Evolutionary conservation across 2,888 invertebrate genomes (phyloP), one percentile per base, ranked within the genome.

Genomic region (Raillietiella orientalis): DNA sequence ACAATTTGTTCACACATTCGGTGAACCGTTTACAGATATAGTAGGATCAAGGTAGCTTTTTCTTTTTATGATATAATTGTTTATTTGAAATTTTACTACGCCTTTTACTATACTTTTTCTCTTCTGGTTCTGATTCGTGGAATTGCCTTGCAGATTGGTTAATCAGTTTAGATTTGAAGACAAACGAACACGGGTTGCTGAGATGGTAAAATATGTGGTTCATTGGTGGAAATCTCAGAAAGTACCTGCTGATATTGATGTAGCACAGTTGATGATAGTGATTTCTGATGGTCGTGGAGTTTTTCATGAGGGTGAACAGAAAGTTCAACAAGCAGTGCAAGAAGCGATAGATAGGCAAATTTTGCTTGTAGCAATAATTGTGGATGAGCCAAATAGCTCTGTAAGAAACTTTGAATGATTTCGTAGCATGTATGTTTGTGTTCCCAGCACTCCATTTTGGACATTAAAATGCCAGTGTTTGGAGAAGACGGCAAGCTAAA

Each of bases 251-350:
- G 10, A n/a, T 8, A 5, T 20, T 24, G 48, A 62, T 4, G 60
- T 61, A 31, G 70, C 82, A 0, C 82, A 79, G 46, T 48, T 99
- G 21, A 45, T 99, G 34, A 58, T 99, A 10, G 61, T 99, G 6
- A 59, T 99, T 3, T 82, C 90, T 19, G 99, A 99, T 49, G 96
- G 93, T 0, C 56, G 84, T 21, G 84, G 84, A 2, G 65, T 90
- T 34, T 75, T 71, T 45, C 67, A 69, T 4, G 74, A 79, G 41
- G 87, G 87, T 1, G 62, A 65, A 37, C 61, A 62, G 2, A 57
- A 52, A 30, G 71, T 90, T 3, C 55, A 54, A 33, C 59, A 60
- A 34, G 69, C 82, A 0, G 67, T 90, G 1, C 55, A 77, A 36
- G 50, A 65, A 36, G 77, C 79, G 3, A 59, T 66, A 32, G 56